phyloP scores from a whole-genome alignment of 2,113 vertebrate genomes.

The Glaucomys volans region DNA sequence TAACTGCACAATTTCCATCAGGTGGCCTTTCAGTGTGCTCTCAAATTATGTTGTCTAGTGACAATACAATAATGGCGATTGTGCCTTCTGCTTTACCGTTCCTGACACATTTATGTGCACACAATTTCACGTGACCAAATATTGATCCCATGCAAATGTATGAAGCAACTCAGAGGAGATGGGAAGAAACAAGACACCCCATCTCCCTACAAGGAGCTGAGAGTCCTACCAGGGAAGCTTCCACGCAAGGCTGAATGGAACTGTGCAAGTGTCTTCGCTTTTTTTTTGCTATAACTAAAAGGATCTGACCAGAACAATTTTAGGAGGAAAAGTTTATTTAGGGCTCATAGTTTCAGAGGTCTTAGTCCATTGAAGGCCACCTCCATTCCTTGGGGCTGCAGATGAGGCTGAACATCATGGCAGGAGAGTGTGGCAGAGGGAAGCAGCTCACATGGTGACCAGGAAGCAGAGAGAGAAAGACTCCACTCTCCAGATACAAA shows the following conservation, averaged over 20 bases:
- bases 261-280: too few species aligned
- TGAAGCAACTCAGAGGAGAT: background rate
- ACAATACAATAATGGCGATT: background rate
- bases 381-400: too few species aligned
- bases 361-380: too few species aligned
- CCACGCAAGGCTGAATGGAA: background rate
- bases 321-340: too few species aligned
- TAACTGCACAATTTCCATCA: background rate
- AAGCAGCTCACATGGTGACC: too few species aligned
- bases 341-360: too few species aligned
- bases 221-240: background rate
- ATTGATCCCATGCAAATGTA: background rate
- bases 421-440: too few species aligned
- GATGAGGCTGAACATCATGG: too few species aligned
- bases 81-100: background rate
- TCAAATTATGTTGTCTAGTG: background rate
- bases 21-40: background rate
- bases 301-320: too few species aligned
- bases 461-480: too few species aligned
- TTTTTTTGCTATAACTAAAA: too few species aligned
- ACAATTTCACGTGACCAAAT: fast-evolving
- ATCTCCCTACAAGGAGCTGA: background rate
- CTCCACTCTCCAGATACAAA: too few species aligned
- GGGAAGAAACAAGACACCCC: background rate
- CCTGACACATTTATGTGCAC: background rate